phyloP scores from a whole-genome alignment of 1,140 invertebrate genomes.

The Orchesella cincta region DNA sequence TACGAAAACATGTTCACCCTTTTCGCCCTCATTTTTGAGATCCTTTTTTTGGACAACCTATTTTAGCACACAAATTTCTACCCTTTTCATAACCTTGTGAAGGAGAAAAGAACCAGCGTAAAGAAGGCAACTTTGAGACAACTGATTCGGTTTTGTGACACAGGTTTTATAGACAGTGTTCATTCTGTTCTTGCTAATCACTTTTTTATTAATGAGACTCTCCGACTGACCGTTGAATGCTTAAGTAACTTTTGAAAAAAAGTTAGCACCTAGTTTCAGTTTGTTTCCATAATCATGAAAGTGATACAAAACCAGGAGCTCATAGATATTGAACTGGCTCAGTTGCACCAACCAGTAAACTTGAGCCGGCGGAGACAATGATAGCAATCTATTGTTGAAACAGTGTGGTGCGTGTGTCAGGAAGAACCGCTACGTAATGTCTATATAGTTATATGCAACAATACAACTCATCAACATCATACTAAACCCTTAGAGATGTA shows the following conservation, averaged over 20 bases:
- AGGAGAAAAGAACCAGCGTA: no score
- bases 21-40: neutral
- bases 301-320: neutral
- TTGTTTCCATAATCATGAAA: neutral
- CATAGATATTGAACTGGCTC: no score
- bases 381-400: neutral
- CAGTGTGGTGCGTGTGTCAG: neutral
- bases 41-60: no score
- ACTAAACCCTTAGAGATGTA: no score
- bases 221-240: neutral
- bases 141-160: neutral
- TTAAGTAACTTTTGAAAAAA: constrained; percentile 25
- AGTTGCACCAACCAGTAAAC: no score
- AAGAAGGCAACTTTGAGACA: no score
- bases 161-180: no score
- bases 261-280: neutral
- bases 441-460: no score
- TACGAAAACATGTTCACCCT: neutral
- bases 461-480: no score
- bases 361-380: neutral
- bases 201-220: constrained; percentile 3
- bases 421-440: neutral
- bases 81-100: no score
- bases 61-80: no score
- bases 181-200: neutral